Conservation (phyloP, 2,888 invertebrate species). For the Palloptera scutellata region DNA sequence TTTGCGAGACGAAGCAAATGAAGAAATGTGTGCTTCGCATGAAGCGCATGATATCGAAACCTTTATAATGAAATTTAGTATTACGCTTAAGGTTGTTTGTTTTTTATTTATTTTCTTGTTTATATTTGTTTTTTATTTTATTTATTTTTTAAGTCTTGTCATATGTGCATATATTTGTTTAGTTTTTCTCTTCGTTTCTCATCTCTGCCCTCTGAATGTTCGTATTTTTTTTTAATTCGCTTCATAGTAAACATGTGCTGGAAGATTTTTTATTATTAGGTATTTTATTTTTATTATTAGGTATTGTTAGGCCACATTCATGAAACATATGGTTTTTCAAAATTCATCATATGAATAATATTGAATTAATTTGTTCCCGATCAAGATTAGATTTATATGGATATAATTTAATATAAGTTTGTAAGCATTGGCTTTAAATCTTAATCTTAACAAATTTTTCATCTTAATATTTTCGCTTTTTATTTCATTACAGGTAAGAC, state of each 20-base stretch:
- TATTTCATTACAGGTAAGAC: conserved; percentile 35
- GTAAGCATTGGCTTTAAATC: too few relatives aligned
- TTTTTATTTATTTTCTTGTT: conserved; percentile 14
- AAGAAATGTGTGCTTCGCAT: too few relatives aligned
- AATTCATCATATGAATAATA: not conserved
- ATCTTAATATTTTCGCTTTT: not conserved
- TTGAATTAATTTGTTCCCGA: too few relatives aligned
- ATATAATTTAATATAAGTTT: too few relatives aligned
- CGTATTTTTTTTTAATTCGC: not conserved
- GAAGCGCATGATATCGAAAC: too few relatives aligned
- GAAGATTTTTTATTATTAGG: not conserved
- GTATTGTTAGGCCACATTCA: not conserved
- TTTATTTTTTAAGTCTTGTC: not conserved
- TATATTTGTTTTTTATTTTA: not conserved
- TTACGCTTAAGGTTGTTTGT: not conserved
- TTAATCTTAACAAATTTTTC: too few relatives aligned
- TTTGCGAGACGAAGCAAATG: too few relatives aligned
- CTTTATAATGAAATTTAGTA: too few relatives aligned
- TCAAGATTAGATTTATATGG: too few relatives aligned
- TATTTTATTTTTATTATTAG: not conserved
- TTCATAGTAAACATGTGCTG: not conserved
- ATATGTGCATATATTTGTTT: not conserved
- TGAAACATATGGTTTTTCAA: not conserved
- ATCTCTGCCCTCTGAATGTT: not conserved
- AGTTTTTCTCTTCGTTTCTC: not conserved